phyloP scores from a whole-genome alignment of 2,888 invertebrate genomes.

The Ectobius pallidus region DNA sequence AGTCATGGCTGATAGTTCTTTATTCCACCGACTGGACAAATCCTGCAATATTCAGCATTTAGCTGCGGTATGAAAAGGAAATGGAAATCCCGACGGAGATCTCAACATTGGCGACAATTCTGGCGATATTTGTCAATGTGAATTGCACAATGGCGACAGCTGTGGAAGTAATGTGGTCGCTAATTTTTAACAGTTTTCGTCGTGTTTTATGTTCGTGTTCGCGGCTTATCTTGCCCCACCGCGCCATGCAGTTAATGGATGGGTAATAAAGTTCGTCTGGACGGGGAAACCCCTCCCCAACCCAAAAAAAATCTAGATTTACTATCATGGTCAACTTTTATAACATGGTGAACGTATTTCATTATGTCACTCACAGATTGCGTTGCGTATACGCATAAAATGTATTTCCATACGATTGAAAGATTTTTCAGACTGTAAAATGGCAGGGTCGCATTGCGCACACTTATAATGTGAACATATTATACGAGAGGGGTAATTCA shows the following conservation, averaged over 20 bases:
- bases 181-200: constrained; percentile 24
- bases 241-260: constrained; percentile 3
- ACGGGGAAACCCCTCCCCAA: not conserved
- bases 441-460: not conserved
- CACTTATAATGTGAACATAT: not conserved
- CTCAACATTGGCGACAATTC: not conserved
- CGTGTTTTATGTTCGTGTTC: constrained; percentile 10
- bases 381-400: not conserved
- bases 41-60: too few relatives aligned
- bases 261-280: constrained; percentile 9
- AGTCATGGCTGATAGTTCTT: too few relatives aligned
- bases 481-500: not conserved
- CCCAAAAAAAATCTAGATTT: not conserved
- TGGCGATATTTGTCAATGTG: not conserved
- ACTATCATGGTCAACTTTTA: not conserved
- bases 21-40: too few relatives aligned
- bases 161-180: constrained; percentile 7
- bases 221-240: constrained; percentile 13
- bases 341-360: not conserved
- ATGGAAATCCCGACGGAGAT: too few relatives aligned
- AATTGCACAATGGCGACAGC: constrained; percentile 1
- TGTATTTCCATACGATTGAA: constrained; percentile 12
- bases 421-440: not conserved
- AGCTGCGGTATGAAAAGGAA: too few relatives aligned
- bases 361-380: constrained; percentile 14